Conservation (phyloP, 2,113 vertebrate species). For the Etheostoma cragini region DNA sequence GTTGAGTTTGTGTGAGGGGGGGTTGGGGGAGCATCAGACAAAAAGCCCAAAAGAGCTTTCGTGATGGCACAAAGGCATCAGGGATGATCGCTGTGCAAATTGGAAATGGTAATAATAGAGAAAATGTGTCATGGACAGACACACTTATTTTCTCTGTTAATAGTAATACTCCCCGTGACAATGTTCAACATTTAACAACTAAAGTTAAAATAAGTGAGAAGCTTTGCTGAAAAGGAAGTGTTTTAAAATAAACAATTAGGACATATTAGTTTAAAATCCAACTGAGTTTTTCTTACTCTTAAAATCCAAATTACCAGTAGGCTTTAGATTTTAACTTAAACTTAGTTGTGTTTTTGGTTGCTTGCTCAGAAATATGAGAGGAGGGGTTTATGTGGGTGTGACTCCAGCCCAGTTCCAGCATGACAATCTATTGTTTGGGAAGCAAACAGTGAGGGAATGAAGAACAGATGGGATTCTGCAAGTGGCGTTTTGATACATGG, state of each 20-base stretch:
- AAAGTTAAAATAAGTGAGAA: background rate
- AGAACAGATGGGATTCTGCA: constrained; percentile 82
- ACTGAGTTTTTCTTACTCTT: background rate
- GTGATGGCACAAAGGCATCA: constrained; percentile 44
- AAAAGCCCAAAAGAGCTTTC: constrained; percentile 57
- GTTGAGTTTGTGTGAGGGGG: background rate
- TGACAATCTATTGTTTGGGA: constrained; percentile 59
- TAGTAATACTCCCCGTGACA: background rate
- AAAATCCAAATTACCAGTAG: too few relatives aligned
- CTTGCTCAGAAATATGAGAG: background rate
- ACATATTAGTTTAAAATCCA: background rate
- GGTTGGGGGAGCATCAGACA: background rate
- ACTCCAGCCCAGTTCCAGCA: constrained; percentile 10
- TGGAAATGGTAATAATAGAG: background rate
- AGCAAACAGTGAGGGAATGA: constrained; percentile 66
- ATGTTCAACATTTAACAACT: background rate
- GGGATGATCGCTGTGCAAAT: constrained; percentile 30
- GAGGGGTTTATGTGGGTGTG: constrained; percentile 3
- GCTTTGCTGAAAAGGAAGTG: background rate
- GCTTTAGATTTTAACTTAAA: background rate
- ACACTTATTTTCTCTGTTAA: constrained; percentile 1
- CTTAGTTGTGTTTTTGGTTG: background rate
- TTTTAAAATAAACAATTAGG: background rate
- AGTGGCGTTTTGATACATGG: constrained; percentile 62
- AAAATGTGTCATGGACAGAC: background rate